These are phyloP conservation scores for Agrochola lychnidis DNA, from an alignment of 2,888 invertebrate genomes.

Conservation along the genomic window DNA sequence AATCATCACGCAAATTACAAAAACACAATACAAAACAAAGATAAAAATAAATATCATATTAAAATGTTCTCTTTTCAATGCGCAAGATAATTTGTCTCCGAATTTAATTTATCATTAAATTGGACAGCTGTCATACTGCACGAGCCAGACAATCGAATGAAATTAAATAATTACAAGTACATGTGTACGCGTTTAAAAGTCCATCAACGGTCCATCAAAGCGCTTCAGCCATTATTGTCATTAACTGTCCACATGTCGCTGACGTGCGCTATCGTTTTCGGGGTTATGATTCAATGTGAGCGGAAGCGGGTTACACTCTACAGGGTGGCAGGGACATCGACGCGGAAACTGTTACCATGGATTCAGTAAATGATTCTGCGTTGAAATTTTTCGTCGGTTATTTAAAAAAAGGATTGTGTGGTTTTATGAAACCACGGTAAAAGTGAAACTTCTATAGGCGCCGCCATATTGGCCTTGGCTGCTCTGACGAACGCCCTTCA, in stretches of 20 bases:
- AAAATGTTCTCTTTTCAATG: conserved; percentile 39
- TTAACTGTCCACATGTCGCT: conserved; percentile 69
- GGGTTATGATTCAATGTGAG: conserved; percentile 14
- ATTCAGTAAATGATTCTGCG: no score
- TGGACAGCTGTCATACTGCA: conserved; percentile 54
- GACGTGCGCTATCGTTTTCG: conserved; percentile 70
- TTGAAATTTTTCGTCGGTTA: no score
- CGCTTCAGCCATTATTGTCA: conserved; percentile 69
- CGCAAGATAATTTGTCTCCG: conserved; percentile 56
- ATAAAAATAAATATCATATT: conserved; percentile 22
- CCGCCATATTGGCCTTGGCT: no score
- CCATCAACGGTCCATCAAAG: conserved; percentile 59
- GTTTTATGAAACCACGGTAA: no score
- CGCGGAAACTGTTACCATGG: no score
- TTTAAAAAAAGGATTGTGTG: no score
- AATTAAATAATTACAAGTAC: conserved; percentile 76
- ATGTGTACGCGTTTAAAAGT: conserved; percentile 79
- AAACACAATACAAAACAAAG: not conserved
- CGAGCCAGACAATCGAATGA: conserved; percentile 60
- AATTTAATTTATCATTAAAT: conserved; percentile 60
- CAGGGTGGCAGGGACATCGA: no score
- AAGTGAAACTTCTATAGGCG: no score
- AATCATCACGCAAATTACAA: not conserved
- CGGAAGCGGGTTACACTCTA: conserved; percentile 37
- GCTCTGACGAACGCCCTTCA: no score